Evolutionary conservation across 2,888 invertebrate genomes (phyloP), one percentile per base, ranked within the genome.

Genomic region (Limenitis arthemis): DNA sequence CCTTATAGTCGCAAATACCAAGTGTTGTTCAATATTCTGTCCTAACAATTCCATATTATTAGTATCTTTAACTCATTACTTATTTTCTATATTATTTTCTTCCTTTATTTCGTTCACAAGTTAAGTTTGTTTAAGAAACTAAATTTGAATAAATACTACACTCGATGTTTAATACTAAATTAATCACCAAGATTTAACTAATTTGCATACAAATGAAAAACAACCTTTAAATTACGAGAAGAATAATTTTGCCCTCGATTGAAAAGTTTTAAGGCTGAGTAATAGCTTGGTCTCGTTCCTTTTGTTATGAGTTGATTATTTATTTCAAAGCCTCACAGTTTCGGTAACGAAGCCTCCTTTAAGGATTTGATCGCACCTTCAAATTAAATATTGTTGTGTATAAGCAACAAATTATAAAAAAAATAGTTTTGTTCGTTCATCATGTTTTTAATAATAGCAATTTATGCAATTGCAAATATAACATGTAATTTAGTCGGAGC

Each of bases 271-370:
- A 38, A 44, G 29, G 43, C 11, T 33, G 38, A 49, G 37, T 12
- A 44, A 44, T 38, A 44, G 42, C 28, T 11, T 29, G 32, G 33
- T 44, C 37, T 38, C 31, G 33, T 33, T 44, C 38, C 44, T 33
- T 39, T 44, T 39, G 32, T 49, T 37, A 44, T 43, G 49, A 38
- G 43, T 43, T 49, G 49, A 49, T 39, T 49, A 49, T 49, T 49
- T 44, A 44, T 38, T 8, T 44, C 49, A 49, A 49, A 49, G 43
- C 28, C 49, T 32, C 48, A 34, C 28, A 44, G 28, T 43, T 20
- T 39, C n/a, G 6, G 46, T 39, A 49, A 49, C 49, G 49, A 49
- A 38, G 29, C 44, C 29, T 49, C 43, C n/a, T 44, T 49, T 44
- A 39, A 44, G 12, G 12, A 8, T 12, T 32, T 49, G 37, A 28